Base-by-base conservation (phyloP, 1,140 invertebrate species). In the Hestina assimilis region DNA sequence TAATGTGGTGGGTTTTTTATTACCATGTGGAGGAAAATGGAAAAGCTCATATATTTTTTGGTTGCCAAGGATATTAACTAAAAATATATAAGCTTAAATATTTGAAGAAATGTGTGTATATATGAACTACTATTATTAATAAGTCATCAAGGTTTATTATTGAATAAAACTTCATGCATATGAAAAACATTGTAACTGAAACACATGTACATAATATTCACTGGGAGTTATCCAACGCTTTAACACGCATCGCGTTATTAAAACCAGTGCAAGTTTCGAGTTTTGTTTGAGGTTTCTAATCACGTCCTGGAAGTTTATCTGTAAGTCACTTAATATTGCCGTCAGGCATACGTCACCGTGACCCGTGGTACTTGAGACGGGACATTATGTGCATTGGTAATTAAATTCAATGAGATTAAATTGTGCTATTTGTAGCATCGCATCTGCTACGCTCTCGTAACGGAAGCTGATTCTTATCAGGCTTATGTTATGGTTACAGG, bases 321-420 rank as follows among this genome's bases (percentile, higher is more conserved):
- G 56, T 66, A 70, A 75, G 59, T 67, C 55, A 69, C 58, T 81
- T 71, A 66, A 65, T 74, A 82, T 75, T 74, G 60, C 53, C 42
- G 63, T 61, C 77, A 67, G 43, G 60, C 48, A 19, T 43, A 33
- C 42, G 50, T 83, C 78, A 83, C 57, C 70, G 43, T 76, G 72
- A 79, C 76, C 75, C 68, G 59, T 66, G 56, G 62, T 72, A 74
- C 78, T 79, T 57, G 69, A 81, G 79, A 69, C 65, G 53, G 28
- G 66, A 70, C 75, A 81, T 79, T 81, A n/a, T 81, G 79, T 83
- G 69, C 69, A 81, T 77, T 72, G 75, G 74, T 70, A 83, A 87
- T 87, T 84, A 83, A 84, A 79, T 77, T 78, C 77, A 75, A 83
- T 81, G 70, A 84, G 79, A 83, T 83, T 76, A 82, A 80, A 82